Percentiles rank a stretch among this genome's conserved stretches.
Conservation (phyloP, 1,140 invertebrate genomes). For the Plectrocnemia conspersa region DNA sequence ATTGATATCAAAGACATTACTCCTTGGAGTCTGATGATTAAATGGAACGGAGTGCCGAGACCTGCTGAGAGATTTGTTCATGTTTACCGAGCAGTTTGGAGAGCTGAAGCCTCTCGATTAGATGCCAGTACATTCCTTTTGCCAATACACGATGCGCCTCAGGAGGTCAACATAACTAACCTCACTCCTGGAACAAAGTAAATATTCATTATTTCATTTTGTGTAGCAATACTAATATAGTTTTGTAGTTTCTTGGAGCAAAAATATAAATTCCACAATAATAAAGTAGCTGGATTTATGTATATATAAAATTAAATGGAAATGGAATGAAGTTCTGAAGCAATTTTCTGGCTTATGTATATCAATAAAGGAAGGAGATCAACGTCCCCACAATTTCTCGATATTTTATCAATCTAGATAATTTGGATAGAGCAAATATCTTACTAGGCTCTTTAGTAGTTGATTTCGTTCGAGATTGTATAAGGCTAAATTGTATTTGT, state of each 20-base stretch:
- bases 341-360: no score
- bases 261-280: no score
- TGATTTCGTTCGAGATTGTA: no score
- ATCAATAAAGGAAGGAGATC: no score
- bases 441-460: no score
- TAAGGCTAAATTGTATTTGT: no score
- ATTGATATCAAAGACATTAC: conserved; percentile 71
- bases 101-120: conserved; percentile 67
- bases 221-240: not conserved
- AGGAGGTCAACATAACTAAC: conserved; percentile 49
- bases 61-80: conserved; percentile 88
- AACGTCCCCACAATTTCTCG: no score
- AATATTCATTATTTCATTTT: conserved; percentile 34
- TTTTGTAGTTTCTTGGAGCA: no score
- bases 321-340: not conserved
- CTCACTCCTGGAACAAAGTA: conserved; percentile 72
- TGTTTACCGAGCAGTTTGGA: conserved; percentile 81
- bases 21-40: conserved; percentile 68
- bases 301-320: no score
- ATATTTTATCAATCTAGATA: no score
- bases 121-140: conserved; percentile 79
- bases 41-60: conserved; percentile 77
- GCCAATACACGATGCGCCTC: conserved; percentile 71
- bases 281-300: no score
- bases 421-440: no score